Percentiles rank a stretch among this genome's conserved stretches.
Conservation (phyloP, 2,113 vertebrate genomes). For the Pogona vitticeps region DNA sequence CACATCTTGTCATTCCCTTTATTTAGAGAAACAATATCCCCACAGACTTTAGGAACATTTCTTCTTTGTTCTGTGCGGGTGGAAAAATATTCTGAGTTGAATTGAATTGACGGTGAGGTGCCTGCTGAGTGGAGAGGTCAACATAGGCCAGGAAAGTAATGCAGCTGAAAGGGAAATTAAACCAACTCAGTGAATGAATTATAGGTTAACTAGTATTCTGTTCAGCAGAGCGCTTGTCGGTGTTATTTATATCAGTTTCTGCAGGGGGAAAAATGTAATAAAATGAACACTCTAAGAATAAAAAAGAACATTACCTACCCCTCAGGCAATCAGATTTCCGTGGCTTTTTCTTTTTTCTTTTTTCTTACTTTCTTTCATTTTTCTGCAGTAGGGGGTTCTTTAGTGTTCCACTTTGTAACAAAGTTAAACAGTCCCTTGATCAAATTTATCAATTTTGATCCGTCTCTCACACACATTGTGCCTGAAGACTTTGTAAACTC, state of each 20-base stretch:
- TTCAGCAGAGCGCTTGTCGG: constrained; percentile 5
- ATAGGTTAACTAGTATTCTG: constrained; percentile 33
- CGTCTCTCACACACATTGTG: background rate
- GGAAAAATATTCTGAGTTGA: constrained; percentile 7
- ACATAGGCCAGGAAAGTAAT: background rate
- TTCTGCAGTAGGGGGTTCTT: background rate
- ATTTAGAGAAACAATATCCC: background rate
- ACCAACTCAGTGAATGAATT: constrained; percentile 25
- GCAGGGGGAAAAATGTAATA: background rate
- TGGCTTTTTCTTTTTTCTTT: background rate
- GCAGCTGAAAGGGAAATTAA: constrained; percentile 29
- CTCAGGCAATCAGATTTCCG: constrained; percentile 29
- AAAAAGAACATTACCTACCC: background rate
- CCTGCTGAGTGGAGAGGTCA: background rate
- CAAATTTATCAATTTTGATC: constrained; percentile 24
- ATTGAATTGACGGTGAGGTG: background rate
- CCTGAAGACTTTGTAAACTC: background rate
- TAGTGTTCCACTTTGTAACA: background rate
- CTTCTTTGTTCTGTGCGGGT: background rate
- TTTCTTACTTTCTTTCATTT: too few relatives aligned
- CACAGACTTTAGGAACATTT: background rate
- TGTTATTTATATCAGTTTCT: constrained; percentile 36
- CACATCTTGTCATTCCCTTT: background rate
- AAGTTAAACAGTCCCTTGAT: constrained; percentile 30
- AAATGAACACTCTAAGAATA: constrained; percentile 22